A percentile compares a stretch with the other conserved stretches of the same genome.
Conservation (phyloP, 1,140 invertebrate genomes). For the Heliconius himera region DNA sequence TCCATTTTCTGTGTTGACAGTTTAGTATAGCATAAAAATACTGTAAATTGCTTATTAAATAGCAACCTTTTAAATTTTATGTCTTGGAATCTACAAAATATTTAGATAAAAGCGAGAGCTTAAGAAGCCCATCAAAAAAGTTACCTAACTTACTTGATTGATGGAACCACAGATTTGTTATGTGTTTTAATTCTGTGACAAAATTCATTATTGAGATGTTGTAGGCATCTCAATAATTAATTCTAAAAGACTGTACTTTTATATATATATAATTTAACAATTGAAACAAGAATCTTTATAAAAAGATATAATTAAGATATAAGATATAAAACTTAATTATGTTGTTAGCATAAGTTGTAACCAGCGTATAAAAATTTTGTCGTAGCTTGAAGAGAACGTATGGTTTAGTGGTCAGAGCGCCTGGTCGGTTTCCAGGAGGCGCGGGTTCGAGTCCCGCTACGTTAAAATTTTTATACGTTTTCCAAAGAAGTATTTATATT, state of each 20-base stretch:
- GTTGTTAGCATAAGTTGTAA: no score
- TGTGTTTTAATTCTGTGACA: conserved; percentile 61
- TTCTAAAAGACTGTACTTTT: conserved; percentile 7
- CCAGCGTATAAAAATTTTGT: no score
- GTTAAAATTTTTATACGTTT: no score
- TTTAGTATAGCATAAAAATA: neutral
- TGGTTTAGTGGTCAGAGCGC: no score
- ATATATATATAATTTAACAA: neutral
- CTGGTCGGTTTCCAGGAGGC: no score
- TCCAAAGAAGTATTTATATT: no score
- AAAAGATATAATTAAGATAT: neutral
- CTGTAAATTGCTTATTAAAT: neutral
- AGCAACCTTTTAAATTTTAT: conserved; percentile 4
- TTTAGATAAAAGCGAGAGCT: conserved; percentile 73
- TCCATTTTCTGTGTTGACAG: neutral
- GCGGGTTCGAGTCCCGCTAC: no score
- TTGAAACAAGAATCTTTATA: neutral
- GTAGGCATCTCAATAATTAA: conserved; percentile 47
- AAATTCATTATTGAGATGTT: no score
- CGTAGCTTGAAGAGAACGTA: no score
- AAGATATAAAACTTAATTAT: no score
- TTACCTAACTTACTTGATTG: conserved; percentile 65
- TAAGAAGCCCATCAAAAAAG: conserved; percentile 71
- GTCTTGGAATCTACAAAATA: neutral
- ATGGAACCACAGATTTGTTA: conserved; percentile 72